Evolutionary conservation across 1,140 invertebrate genomes (phyloP).

Genomic region (Telenomus remus): DNA sequence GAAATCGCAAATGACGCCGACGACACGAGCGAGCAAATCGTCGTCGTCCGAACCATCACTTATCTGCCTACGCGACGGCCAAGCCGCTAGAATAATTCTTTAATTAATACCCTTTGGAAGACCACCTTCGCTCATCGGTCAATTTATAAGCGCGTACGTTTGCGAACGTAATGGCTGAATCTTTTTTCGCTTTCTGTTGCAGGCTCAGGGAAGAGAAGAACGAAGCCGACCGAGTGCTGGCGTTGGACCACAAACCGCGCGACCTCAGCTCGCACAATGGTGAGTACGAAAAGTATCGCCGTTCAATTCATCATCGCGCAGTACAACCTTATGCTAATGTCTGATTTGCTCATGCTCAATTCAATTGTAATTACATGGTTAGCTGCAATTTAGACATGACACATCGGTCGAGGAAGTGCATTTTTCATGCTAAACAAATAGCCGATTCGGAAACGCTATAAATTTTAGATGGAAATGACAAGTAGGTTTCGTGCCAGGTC

Average conservation of each 20-base stretch:
- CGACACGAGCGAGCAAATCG: conserved; percentile 53
- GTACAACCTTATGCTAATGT: conserved; percentile 40
- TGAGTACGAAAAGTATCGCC: conserved; percentile 74
- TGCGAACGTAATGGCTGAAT: conserved; percentile 59
- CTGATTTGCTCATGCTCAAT: conserved; percentile 10
- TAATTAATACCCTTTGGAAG: conserved; percentile 69
- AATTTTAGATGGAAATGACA: conserved; percentile 37
- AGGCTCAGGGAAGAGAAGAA: conserved; percentile 89
- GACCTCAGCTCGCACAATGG: conserved; percentile 90
- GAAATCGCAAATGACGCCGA: conserved; percentile 61
- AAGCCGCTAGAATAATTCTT: conserved; percentile 71
- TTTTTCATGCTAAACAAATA: conserved; percentile 46
- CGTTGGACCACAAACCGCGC: conserved; percentile 86
- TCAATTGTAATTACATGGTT: conserved; percentile 35
- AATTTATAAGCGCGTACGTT: conserved; percentile 60
- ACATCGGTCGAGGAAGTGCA: conserved; percentile 18
- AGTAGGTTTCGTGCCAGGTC: conserved; percentile 6
- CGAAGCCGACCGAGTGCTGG: conserved; percentile 84
- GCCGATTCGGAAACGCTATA: conserved; percentile 26
- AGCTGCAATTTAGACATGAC: conserved; percentile 25
- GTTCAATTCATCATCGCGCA: conserved; percentile 36
- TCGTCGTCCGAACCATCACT: conserved; percentile 63
- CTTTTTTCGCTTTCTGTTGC: conserved; percentile 74
- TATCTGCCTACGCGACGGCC: conserved; percentile 68
- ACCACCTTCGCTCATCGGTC: conserved; percentile 58